Evolutionary conservation across 2,113 vertebrate genomes (phyloP).

Genomic region (Paralichthys olivaceus): DNA sequence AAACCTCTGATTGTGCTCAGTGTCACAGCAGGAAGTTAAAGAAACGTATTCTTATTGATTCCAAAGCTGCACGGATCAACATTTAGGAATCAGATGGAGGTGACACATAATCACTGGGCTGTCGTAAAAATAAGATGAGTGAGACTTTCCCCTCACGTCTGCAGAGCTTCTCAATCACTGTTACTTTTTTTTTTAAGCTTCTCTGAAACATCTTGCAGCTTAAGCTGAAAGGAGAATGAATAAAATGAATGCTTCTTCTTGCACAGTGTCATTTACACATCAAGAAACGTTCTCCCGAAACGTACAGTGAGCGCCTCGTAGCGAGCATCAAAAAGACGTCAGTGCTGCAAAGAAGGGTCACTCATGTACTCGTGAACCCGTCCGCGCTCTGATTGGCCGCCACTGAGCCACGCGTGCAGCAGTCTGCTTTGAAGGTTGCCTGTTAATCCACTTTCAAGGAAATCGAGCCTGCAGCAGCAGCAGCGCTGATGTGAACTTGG

Average conservation of each 20-base stretch:
- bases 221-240: too few species aligned
- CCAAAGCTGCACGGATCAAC: background rate
- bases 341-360: background rate
- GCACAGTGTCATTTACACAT: background rate
- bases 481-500: slow-evolving; percentile 45
- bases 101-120: background rate
- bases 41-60: background rate
- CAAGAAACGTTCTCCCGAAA: background rate
- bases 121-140: background rate
- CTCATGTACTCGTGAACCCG: background rate
- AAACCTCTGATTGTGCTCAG: slow-evolving; percentile 1
- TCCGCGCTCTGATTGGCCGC: slow-evolving; percentile 12
- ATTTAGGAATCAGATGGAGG: background rate
- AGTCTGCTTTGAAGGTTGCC: slow-evolving; percentile 32
- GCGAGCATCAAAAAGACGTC: background rate
- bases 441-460: slow-evolving; percentile 49
- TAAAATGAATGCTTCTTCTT: background rate
- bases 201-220: background rate
- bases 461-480: slow-evolving; percentile 22
- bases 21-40: background rate
- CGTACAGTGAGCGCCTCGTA: background rate
- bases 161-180: too few species aligned
- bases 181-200: too few species aligned
- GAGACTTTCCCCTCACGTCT: too few species aligned
- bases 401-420: slow-evolving; percentile 16